Percentiles rank a stretch among this genome's conserved stretches.
Conservation (phyloP, 1,140 invertebrate species). For the Drosophila nikananu region DNA sequence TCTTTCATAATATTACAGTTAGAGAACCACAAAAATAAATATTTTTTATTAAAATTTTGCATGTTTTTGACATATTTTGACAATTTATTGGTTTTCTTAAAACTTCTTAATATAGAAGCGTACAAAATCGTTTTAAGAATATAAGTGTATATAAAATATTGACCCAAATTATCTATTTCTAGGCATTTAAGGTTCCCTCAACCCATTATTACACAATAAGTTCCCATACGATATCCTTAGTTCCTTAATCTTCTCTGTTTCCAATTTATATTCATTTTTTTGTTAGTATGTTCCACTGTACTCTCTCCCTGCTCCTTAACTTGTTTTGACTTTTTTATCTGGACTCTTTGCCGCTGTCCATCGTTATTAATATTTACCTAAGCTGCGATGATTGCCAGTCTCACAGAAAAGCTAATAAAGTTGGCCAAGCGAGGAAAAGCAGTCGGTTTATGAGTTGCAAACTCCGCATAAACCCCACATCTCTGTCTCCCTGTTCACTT, state of each 20-base stretch:
- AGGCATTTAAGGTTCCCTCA: neutral
- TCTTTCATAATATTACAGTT: too few relatives aligned
- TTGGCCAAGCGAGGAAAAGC: slow-evolving; percentile 21
- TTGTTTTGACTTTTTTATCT: slow-evolving; percentile 20
- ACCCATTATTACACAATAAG: neutral
- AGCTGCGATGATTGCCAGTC: slow-evolving; percentile 43
- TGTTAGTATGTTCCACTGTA: slow-evolving; percentile 10
- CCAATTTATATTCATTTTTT: neutral
- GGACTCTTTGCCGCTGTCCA: slow-evolving; percentile 13
- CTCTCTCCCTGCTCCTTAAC: neutral
- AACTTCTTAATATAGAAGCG: too few relatives aligned
- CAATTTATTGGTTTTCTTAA: too few relatives aligned
- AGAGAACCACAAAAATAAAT: too few relatives aligned
- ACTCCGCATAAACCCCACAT: slow-evolving; percentile 5
- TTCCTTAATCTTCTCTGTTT: neutral
- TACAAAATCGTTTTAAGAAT: too few relatives aligned
- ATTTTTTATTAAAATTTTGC: too few relatives aligned
- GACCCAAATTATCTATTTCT: too few relatives aligned
- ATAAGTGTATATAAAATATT: too few relatives aligned
- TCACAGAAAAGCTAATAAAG: slow-evolving; percentile 75
- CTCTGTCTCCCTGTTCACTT: neutral
- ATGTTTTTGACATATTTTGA: too few relatives aligned
- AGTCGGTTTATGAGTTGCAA: slow-evolving; percentile 38
- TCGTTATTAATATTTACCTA: slow-evolving; percentile 83
- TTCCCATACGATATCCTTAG: too few relatives aligned